These are phyloP conservation scores for Rotaria sp. DNA, from an alignment of 2,888 invertebrate species.

Conservation along the genomic window DNA sequence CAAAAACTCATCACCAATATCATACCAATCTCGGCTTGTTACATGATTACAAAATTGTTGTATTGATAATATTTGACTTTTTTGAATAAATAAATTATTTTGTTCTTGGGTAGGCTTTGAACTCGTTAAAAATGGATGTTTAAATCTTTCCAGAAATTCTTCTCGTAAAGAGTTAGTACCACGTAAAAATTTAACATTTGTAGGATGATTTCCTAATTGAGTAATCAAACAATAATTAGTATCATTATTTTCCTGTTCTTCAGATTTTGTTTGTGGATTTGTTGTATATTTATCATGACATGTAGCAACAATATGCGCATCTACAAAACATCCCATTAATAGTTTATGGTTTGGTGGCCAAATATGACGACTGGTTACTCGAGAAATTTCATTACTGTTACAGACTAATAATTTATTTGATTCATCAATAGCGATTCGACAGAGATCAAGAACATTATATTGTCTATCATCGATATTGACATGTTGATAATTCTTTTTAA, in stretches of 20 bases:
- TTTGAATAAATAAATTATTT: not conserved
- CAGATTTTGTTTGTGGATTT: too few species aligned
- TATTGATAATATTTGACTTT: not conserved
- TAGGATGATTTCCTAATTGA: not conserved
- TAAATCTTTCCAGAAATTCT: not conserved
- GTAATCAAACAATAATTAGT: not conserved
- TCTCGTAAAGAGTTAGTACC: not conserved
- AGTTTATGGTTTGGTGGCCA: not conserved
- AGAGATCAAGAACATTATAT: not conserved
- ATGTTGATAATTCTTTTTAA: not conserved
- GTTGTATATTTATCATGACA: not conserved
- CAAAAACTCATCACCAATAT: not conserved
- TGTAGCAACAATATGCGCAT: not conserved
- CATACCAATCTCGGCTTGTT: not conserved
- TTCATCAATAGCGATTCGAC: not conserved
- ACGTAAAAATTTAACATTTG: not conserved
- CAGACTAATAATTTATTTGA: not conserved
- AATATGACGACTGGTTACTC: not conserved
- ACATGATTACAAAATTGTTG: not conserved
- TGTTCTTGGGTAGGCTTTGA: not conserved
- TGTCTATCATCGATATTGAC: not conserved
- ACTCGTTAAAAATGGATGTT: not conserved
- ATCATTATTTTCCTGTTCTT: not conserved
- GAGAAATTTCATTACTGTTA: not conserved
- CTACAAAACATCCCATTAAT: not conserved